These are phyloP conservation scores for Clusia tigrina DNA, from an alignment of 2,888 invertebrate species.

Conservation along the genomic window DNA sequence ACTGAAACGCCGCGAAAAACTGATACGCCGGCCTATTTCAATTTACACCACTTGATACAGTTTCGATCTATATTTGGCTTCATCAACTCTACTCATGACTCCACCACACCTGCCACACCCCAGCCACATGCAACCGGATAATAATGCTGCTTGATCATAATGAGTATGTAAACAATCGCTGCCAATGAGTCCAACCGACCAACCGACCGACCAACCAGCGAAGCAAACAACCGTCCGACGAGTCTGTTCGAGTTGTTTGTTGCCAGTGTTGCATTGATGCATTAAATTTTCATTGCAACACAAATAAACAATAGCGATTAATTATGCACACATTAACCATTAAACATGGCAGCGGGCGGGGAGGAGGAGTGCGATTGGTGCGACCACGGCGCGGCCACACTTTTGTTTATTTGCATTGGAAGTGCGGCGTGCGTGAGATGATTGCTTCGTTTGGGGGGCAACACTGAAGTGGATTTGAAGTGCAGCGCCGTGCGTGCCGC, in stretches of 20 bases:
- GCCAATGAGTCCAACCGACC: neutral
- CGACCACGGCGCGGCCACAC: too few relatives aligned
- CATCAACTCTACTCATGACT: neutral
- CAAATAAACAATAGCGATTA: slow-evolving; percentile 16
- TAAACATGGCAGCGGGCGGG: neutral
- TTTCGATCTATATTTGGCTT: too few relatives aligned
- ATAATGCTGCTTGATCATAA: neutral
- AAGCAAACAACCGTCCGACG: neutral
- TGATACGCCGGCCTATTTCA: too few relatives aligned
- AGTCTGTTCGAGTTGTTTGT: neutral
- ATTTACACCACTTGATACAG: too few relatives aligned
- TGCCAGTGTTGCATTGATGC: slow-evolving; percentile 3
- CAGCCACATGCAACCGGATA: neutral
- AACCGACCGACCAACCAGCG: too few relatives aligned
- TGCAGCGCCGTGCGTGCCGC: neutral
- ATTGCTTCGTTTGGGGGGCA: neutral
- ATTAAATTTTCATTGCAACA: slow-evolving; percentile 3
- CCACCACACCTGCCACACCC: neutral
- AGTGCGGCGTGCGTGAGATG: too few relatives aligned
- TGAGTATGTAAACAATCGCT: neutral
- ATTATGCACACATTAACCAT: slow-evolving; percentile 9
- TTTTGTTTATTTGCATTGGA: too few relatives aligned
- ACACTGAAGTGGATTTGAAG: neutral
- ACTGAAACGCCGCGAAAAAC: too few relatives aligned
- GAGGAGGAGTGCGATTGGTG: neutral